phyloP scores from a whole-genome alignment of 2,888 invertebrate genomes.

The Synanthedon myopaeformis region DNA sequence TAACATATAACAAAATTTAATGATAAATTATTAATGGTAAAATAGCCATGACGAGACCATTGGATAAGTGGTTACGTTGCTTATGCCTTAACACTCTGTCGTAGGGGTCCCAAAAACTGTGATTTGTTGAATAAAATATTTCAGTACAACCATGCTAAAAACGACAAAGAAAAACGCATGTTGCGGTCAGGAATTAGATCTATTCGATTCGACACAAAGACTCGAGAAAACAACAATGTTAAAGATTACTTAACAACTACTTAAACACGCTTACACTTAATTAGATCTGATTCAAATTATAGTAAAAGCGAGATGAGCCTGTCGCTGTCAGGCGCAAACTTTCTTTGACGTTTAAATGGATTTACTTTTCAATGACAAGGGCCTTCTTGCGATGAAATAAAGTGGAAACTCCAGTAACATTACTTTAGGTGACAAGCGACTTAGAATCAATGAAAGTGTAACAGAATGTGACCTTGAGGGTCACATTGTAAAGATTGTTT shows the following conservation, averaged over 20 bases:
- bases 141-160: too few species aligned
- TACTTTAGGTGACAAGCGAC: background rate
- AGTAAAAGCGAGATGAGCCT: background rate
- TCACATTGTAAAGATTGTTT: background rate
- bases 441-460: slow-evolving; percentile 5
- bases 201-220: too few species aligned
- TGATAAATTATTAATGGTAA: too few species aligned
- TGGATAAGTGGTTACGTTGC: too few species aligned
- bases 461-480: slow-evolving; percentile 1
- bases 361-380: background rate
- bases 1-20: too few species aligned
- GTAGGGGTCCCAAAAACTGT: too few species aligned
- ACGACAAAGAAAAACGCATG: too few species aligned
- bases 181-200: too few species aligned
- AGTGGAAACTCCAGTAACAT: background rate
- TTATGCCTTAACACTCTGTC: too few species aligned
- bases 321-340: background rate
- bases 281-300: background rate
- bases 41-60: too few species aligned
- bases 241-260: background rate
- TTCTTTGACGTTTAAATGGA: background rate
- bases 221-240: too few species aligned
- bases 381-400: background rate
- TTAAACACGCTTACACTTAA: background rate
- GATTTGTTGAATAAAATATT: too few species aligned